These are phyloP conservation scores for Eudyptes chrysolophus DNA, from an alignment of 2,113 vertebrate genomes.

Conservation along the genomic window DNA sequence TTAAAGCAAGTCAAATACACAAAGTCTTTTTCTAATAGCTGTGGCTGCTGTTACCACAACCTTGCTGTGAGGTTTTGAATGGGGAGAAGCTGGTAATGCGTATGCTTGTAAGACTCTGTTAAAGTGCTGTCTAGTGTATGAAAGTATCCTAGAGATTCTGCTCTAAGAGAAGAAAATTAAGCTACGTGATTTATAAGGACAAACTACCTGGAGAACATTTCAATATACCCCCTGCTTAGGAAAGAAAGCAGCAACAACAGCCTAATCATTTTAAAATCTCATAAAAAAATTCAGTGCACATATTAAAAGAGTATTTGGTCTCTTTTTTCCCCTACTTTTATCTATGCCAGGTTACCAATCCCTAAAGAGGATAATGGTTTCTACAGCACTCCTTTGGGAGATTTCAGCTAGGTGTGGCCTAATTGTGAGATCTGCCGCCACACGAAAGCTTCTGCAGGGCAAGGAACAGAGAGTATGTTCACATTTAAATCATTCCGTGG, in stretches of 20 bases:
- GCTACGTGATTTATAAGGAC: background rate
- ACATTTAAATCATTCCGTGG: constrained; percentile 24
- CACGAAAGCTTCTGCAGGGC: constrained; percentile 57
- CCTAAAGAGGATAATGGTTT: constrained; percentile 30
- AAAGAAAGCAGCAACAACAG: background rate
- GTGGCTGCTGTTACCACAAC: background rate
- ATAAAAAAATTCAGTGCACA: background rate
- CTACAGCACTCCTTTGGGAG: constrained; percentile 29
- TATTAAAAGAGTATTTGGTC: background rate
- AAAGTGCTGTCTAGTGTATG: background rate
- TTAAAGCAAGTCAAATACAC: background rate
- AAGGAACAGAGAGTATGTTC: constrained; percentile 30
- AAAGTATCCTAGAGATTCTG: background rate
- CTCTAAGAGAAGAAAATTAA: background rate
- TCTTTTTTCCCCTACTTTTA: constrained; percentile 24
- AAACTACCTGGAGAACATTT: background rate
- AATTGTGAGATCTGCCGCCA: constrained; percentile 19
- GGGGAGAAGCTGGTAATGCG: background rate
- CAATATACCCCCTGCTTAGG: background rate
- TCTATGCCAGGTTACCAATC: constrained; percentile 53
- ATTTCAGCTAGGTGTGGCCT: constrained; percentile 58
- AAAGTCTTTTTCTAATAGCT: background rate
- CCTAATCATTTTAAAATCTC: background rate
- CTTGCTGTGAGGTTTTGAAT: background rate
- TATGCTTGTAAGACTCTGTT: background rate